Evolutionary conservation across 2,113 vertebrate genomes (phyloP), one percentile per base, ranked within the genome.

Genomic region (Urocitellus parryii): DNA sequence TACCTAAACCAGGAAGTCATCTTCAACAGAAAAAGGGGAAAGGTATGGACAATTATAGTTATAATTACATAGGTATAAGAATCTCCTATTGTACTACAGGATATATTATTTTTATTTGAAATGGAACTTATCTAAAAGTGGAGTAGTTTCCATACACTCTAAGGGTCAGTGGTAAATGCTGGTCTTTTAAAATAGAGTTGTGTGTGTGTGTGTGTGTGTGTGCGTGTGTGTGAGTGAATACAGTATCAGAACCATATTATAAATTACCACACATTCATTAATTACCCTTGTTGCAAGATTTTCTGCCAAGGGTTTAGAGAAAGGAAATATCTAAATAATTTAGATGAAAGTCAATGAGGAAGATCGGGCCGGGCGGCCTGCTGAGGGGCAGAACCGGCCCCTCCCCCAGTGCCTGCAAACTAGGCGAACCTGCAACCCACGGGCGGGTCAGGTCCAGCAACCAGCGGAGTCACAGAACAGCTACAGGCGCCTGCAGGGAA

Each of bases 51-150:
- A 76, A 11, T 45, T 67, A 90, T 10, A 88, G 20, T 22, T 68
- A 63, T 58, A 80, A 83, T 82, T 9, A 4, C 42, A 63, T 58
- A 76, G 79, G 78, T 9, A 4, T 58, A 83, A 82, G 12, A 96
- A 34, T 0, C 18, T 24, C 8, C 24, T 92, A 63, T 8, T 8
- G 34, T 92, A 67, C 42, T 92, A 0, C 11, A 90, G 22, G 7
- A 92, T 61, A 90, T 13, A 51, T 22, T 74, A 81, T 17, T 96
- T 82, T 91, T 94, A 73, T 68, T 74, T 81, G 3, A 94, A 94
- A 95, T 37, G 4, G 7, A 70, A 12, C 12, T 90, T 82, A 90
- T 76, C 22, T 76, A 68, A 81, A 91, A 65, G 56, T 77, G 2
- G n/a, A 61, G 20, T 37, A 14, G 27, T 29, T 8, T 27, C 63